Evolutionary conservation across 2,113 vertebrate species (phyloP).

Genomic region (Takifugu bimaculatus): DNA sequence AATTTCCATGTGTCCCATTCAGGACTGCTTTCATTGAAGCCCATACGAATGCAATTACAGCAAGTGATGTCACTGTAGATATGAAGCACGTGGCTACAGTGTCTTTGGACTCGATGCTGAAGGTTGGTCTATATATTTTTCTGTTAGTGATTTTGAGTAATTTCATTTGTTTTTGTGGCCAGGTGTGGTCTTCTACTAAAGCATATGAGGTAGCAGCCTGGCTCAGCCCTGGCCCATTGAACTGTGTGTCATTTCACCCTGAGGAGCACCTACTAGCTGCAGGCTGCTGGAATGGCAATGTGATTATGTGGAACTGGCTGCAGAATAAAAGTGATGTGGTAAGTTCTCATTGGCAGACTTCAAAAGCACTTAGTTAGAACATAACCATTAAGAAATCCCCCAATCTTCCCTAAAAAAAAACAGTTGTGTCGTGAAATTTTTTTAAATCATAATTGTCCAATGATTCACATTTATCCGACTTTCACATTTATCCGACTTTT

Average conservation of each 20-base stretch:
- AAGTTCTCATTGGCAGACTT: constrained; percentile 21
- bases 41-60: constrained; percentile 78
- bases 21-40: constrained; percentile 76
- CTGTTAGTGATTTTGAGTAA: not conserved
- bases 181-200: constrained; percentile 81
- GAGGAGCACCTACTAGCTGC: constrained; percentile 73
- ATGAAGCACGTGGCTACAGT: constrained; percentile 77
- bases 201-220: constrained; percentile 61
- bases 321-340: constrained; percentile 60
- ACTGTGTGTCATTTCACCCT: constrained; percentile 81
- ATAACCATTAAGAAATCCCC: too few relatives aligned
- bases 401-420: too few relatives aligned
- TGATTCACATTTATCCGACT: too few relatives aligned
- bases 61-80: constrained; percentile 76
- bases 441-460: too few relatives aligned
- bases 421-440: too few relatives aligned
- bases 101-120: constrained; percentile 79
- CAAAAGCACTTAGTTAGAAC: not conserved
- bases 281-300: constrained; percentile 79
- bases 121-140: constrained; percentile 67
- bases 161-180: not conserved
- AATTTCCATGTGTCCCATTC: not conserved
- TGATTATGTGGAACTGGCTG: constrained; percentile 76
- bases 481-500: too few relatives aligned
- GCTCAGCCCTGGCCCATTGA: constrained; percentile 67